Base-by-base conservation (phyloP, 2,113 vertebrate genomes). In the Salvelinus fontinalis region DNA sequence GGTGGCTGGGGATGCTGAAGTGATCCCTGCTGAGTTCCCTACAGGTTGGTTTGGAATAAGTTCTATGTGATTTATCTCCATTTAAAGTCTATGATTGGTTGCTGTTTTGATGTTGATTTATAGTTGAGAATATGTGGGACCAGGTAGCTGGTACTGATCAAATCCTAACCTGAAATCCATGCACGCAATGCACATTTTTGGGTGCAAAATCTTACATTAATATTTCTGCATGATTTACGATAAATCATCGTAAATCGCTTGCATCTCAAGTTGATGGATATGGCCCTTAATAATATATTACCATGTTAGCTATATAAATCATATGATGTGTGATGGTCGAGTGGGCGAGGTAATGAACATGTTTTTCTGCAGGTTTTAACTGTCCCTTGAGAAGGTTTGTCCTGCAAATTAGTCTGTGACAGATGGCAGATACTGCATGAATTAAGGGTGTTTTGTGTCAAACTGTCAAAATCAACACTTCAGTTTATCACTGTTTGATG, bases 1-100 rank as follows among this genome's bases (percentile, higher is more conserved):
- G 91, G 97, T 98, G 84, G 94, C 97, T 0, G 98, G 98, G 84
- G 97, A 99, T 81, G 96, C 96, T 26, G 97, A 98, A 90, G 94
- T 95, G 8, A 95, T 98, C 78, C 97, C 97, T 54, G 85, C 90
- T 0, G 97, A 86, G 97, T 67, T 67, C 65, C 65, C 65, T 12
- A 67, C 65, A 67, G 65, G 65, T 67, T 12, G n/a, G 59, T 22
- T 54, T 54, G 51, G 51, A 44, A 44, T 44, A 11, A 1, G 2
- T 11, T 44, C 9, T 12, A 44, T 44, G 9, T 44, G 39, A 11
- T 44, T 11, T 44, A 12, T 44, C 39, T 44, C 51, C 4, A 54
- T 54, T 54, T 14, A 18, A 54, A 18, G 16, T 16, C 3, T 54
- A 5, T 18, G 51, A 54, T 54, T 54, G 51, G 16, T 80, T 69